phyloP scores from a whole-genome alignment of 2,888 invertebrate species.

The Nesidiocoris tenuis region DNA sequence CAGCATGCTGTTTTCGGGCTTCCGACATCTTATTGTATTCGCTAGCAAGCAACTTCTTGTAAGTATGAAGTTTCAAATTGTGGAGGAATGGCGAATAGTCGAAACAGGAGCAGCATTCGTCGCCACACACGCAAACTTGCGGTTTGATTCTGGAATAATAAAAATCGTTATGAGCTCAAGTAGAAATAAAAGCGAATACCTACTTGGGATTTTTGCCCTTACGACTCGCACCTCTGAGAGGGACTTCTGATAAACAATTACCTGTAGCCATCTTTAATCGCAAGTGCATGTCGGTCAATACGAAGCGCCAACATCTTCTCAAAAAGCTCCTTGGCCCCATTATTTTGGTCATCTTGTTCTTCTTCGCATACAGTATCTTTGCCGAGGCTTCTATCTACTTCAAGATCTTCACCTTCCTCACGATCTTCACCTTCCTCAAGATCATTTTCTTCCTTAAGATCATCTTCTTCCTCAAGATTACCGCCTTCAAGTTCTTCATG shows the following conservation, averaged over 20 bases:
- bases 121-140: conserved; percentile 24
- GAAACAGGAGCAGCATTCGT: conserved; percentile 30
- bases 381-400: neutral
- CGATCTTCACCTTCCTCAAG: neutral
- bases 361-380: neutral
- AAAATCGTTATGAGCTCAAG: neutral
- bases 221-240: no score
- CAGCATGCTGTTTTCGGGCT: no score
- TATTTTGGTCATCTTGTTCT: neutral
- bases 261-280: conserved; percentile 23
- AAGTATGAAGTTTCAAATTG: conserved; percentile 32
- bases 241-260: no score
- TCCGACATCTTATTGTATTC: neutral
- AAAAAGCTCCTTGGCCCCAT: neutral
- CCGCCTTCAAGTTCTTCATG: neutral
- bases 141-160: conserved; percentile 17
- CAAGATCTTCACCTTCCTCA: neutral
- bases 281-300: conserved; percentile 27
- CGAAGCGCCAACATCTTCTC: conserved; percentile 16
- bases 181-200: neutral
- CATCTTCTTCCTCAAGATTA: neutral
- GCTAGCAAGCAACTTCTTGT: neutral
- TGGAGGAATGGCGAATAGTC: conserved; percentile 29
- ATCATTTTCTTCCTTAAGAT: neutral
- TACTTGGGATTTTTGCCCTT: neutral